phyloP scores from a whole-genome alignment of 2,888 invertebrate genomes.

The Cataglyphis cursor region DNA sequence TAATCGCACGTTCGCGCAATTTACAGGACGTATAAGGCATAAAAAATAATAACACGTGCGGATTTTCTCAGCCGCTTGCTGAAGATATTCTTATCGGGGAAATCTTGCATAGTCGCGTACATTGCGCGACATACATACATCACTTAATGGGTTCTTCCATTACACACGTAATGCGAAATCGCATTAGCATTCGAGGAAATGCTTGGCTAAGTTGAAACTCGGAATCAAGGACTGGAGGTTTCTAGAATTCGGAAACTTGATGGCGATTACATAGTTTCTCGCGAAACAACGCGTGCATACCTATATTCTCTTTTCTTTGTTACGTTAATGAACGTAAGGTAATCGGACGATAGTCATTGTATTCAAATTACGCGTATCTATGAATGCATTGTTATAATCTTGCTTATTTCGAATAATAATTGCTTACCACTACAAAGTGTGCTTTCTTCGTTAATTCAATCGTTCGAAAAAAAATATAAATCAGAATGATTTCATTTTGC shows the following conservation, averaged over 20 bases:
- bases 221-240: constrained; percentile 49
- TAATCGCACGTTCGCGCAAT: constrained; percentile 31
- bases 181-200: constrained; percentile 64
- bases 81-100: constrained; percentile 17
- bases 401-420: constrained; percentile 22
- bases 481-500: neutral
- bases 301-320: constrained; percentile 40
- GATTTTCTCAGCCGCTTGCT: constrained; percentile 4
- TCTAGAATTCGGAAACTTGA: constrained; percentile 59
- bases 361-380: constrained; percentile 14
- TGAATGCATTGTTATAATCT: neutral
- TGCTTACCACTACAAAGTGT: neutral
- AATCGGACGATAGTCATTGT: constrained; percentile 45
- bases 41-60: neutral
- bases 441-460: neutral
- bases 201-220: constrained; percentile 60
- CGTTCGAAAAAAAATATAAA: neutral
- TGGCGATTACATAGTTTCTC: constrained; percentile 53
- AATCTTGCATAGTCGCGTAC: constrained; percentile 20
- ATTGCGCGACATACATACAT: neutral
- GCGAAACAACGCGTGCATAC: constrained; percentile 49
- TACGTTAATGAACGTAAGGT: constrained; percentile 47
- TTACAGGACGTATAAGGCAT: neutral
- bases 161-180: constrained; percentile 67
- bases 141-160: constrained; percentile 70